These are phyloP conservation scores for Zosterops hypoxanthus DNA, from an alignment of 2,113 vertebrate species.

Conservation along the genomic window DNA sequence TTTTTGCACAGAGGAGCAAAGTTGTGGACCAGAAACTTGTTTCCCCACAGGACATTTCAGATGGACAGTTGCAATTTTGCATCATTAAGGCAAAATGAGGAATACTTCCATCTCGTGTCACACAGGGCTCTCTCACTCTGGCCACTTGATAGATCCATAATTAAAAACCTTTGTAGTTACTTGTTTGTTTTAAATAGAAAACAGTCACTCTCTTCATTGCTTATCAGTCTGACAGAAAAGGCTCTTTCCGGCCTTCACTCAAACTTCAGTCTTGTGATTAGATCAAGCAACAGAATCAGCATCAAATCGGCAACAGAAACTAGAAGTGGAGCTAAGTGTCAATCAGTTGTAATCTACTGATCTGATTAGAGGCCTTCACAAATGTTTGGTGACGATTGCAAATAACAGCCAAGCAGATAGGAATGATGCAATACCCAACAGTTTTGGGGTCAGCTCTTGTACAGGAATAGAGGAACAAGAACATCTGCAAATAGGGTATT, in stretches of 20 bases:
- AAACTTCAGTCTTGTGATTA: slow-evolving; percentile 64
- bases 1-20: slow-evolving; percentile 70
- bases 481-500: slow-evolving; percentile 94
- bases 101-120: slow-evolving; percentile 50
- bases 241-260: slow-evolving; percentile 60
- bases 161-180: slow-evolving; percentile 26
- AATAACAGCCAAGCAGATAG: slow-evolving; percentile 90
- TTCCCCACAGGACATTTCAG: slow-evolving; percentile 58
- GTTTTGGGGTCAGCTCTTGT: slow-evolving; percentile 93
- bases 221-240: slow-evolving; percentile 62
- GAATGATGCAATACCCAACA: slow-evolving; percentile 94
- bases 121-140: slow-evolving; percentile 37
- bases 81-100: slow-evolving; percentile 72
- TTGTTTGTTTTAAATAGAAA: slow-evolving; percentile 58
- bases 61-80: slow-evolving; percentile 71
- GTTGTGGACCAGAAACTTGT: slow-evolving; percentile 38
- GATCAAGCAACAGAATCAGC: neutral
- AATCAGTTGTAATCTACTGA: slow-evolving; percentile 87
- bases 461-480: slow-evolving; percentile 97
- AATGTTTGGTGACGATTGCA: slow-evolving; percentile 90
- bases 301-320: slow-evolving; percentile 35
- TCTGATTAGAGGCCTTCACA: slow-evolving; percentile 88
- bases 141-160: slow-evolving; percentile 17
- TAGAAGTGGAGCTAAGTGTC: slow-evolving; percentile 79
- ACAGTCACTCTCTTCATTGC: slow-evolving; percentile 53